Percentiles rank a stretch among this genome's conserved stretches.
These are phyloP conservation scores for Thinocorus orbignyianus DNA, from an alignment of 2,113 vertebrate genomes.

Conservation along the genomic window DNA sequence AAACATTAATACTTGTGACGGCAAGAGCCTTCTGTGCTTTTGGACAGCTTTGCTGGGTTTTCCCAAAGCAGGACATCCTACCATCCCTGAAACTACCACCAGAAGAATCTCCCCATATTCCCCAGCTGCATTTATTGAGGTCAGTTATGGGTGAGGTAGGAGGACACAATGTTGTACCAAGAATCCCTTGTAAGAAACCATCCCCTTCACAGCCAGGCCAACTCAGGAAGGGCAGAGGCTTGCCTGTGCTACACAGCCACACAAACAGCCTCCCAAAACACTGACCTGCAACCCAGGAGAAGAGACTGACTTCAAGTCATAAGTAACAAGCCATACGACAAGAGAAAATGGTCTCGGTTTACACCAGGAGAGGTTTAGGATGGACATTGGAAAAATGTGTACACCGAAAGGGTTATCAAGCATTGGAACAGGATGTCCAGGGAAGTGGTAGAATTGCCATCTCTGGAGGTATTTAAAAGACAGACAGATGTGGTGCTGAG, in stretches of 20 bases:
- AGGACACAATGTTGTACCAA: background rate
- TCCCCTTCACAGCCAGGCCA: background rate
- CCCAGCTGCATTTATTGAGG: no score
- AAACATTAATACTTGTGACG: background rate
- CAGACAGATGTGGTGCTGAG: no score
- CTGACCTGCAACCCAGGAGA: background rate
- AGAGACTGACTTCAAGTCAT: rapidly evolving
- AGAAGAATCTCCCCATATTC: background rate
- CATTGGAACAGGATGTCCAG: no score
- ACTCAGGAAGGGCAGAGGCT: background rate
- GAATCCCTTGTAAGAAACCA: background rate
- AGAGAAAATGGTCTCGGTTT: no score
- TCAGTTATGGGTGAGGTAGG: background rate
- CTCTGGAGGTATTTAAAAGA: no score
- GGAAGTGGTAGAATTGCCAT: no score
- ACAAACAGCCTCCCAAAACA: background rate
- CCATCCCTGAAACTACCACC: background rate
- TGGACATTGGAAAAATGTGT: no score
- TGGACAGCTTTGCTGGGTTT: background rate
- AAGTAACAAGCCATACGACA: no score
- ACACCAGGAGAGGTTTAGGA: no score
- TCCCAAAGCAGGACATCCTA: background rate
- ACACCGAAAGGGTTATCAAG: no score
- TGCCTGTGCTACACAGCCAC: background rate
- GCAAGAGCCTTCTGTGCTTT: background rate